A percentile compares a stretch with the other conserved stretches of the same genome.
Evolutionary conservation across 2,797 vertebrate species (phyloP).

Genomic region (Macropus fuliginosus): DNA sequence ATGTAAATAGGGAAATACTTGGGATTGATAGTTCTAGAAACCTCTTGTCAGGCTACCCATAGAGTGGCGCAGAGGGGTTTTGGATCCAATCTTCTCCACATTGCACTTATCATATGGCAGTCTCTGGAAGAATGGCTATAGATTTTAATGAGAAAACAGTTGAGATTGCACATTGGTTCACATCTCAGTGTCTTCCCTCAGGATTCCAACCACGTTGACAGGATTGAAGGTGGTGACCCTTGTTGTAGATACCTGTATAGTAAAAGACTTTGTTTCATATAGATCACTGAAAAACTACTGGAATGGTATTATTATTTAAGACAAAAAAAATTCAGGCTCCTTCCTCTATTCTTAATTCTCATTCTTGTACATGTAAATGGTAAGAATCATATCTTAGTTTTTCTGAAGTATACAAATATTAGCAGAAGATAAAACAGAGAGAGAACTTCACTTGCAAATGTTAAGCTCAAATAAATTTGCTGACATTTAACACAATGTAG

Average conservation of each 20-base stretch:
- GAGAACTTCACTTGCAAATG: neutral
- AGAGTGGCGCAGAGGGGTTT: neutral
- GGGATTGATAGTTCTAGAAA: conserved; percentile 11
- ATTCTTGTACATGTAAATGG: neutral
- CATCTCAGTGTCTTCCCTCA: conserved; percentile 44
- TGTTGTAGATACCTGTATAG: conserved; percentile 46
- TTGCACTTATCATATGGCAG: neutral
- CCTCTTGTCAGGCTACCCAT: neutral
- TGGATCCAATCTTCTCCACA: conserved; percentile 33
- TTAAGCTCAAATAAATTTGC: conserved; percentile 59
- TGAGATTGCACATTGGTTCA: conserved; percentile 2
- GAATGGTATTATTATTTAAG: conserved; percentile 10
- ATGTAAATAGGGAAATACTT: neutral
- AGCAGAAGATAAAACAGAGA: neutral
- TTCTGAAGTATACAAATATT: neutral
- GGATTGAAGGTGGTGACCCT: neutral
- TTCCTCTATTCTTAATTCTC: neutral
- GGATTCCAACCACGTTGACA: conserved; percentile 41
- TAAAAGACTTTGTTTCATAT: conserved; percentile 64
- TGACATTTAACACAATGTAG: conserved; percentile 11
- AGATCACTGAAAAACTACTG: neutral
- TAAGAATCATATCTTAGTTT: neutral
- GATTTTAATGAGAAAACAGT: conserved; percentile 30
- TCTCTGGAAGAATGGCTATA: conserved; percentile 7
- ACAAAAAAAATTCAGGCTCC: conserved; percentile 25